Conservation (phyloP, 2,113 vertebrate genomes). For the Caretta caretta region DNA sequence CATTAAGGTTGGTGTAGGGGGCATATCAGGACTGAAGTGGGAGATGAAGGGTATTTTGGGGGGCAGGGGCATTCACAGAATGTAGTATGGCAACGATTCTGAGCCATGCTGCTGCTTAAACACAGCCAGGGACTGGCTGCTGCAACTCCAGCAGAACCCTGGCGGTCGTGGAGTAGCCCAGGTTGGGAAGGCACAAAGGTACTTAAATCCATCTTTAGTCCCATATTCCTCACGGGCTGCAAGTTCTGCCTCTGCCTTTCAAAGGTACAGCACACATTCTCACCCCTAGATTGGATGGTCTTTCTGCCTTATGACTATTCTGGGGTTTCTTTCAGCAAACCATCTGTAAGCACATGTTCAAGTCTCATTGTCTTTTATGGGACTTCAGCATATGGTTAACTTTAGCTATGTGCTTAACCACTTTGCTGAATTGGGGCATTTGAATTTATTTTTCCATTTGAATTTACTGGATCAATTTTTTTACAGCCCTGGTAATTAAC, state of each 20-base stretch:
- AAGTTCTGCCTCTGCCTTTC: neutral
- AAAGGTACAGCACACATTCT: neutral
- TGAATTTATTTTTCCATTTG: neutral
- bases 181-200: neutral
- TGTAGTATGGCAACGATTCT: neutral
- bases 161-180: neutral
- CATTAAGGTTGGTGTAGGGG: neutral
- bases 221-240: neutral
- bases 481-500: neutral
- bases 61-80: neutral
- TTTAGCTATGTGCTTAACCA: neutral
- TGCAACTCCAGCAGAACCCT: neutral
- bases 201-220: neutral
- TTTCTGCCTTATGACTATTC: neutral
- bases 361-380: neutral
- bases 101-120: neutral
- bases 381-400: accelerated
- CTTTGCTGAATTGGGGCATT: neutral
- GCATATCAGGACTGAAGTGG: no score
- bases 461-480: neutral
- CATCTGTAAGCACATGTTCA: neutral
- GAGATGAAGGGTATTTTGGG: neutral
- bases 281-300: neutral
- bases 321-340: neutral
- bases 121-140: neutral